phyloP scores from a whole-genome alignment of 2,797 vertebrate species.

The Arctocebus calabarensis region DNA sequence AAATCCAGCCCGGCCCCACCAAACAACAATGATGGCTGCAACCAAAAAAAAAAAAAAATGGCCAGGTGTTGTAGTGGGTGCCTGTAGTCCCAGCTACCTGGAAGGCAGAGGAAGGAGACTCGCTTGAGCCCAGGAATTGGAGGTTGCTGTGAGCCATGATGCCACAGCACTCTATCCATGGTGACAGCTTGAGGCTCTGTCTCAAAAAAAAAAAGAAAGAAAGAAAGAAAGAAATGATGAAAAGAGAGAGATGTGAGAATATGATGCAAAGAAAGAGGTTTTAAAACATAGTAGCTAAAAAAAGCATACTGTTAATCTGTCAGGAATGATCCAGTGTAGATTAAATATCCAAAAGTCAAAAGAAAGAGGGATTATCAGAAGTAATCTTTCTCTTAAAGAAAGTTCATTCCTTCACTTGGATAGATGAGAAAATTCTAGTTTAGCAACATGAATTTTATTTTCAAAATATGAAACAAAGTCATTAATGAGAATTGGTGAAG shows the following conservation, averaged over 20 bases:
- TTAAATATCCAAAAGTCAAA: neutral
- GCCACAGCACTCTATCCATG: too few species aligned
- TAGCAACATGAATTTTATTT: neutral
- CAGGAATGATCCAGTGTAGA: neutral
- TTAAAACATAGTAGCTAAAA: neutral
- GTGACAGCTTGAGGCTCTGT: too few species aligned
- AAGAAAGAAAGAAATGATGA: too few species aligned
- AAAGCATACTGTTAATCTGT: neutral
- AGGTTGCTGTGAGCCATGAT: too few species aligned
- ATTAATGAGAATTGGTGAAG: neutral
- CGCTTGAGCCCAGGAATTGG: too few species aligned
- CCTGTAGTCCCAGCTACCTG: too few species aligned
- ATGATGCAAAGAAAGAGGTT: neutral
- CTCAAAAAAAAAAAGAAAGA: too few species aligned
- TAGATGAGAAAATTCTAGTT: neutral
- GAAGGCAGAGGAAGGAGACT: too few species aligned
- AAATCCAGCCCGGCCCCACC: too few species aligned
- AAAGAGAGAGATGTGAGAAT: neutral
- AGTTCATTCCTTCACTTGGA: neutral
- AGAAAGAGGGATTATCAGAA: neutral
- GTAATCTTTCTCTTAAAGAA: neutral
- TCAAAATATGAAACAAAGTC: neutral
- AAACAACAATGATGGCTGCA: too few species aligned
- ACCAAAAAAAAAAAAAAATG: too few species aligned
- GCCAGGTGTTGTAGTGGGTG: too few species aligned